Conservation (phyloP, 2,113 vertebrate species). For the Panthera leo region DNA sequence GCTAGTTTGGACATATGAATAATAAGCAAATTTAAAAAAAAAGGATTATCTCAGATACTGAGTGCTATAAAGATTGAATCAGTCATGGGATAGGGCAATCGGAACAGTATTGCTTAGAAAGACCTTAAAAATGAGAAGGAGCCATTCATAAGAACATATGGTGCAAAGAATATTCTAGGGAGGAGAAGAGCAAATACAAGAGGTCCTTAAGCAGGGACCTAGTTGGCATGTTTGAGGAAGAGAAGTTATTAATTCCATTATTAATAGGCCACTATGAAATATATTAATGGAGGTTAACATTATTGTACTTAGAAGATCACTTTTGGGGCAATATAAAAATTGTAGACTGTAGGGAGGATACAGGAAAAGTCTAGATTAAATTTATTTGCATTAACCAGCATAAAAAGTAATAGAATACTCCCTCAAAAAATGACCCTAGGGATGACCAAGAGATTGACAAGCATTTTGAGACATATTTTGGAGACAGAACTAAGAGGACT, state of each 20-base stretch:
- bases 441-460: neutral
- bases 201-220: neutral
- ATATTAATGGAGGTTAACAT: neutral
- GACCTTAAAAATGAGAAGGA: neutral
- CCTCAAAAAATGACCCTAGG: neutral
- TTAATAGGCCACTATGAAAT: neutral
- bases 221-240: neutral
- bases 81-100: neutral
- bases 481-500: neutral
- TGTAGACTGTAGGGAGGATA: neutral
- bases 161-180: neutral
- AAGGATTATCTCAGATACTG: neutral
- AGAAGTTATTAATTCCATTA: neutral
- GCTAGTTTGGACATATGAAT: neutral
- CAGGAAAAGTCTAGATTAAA: neutral
- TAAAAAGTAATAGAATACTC: neutral
- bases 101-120: neutral
- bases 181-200: neutral
- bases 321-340: neutral
- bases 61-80: neutral
- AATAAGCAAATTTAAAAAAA: neutral
- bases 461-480: neutral
- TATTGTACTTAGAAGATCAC: neutral
- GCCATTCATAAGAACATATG: neutral
- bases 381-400: neutral